These are phyloP conservation scores for Luidia sarsii DNA, from an alignment of 53 echinoderm and acorn worm species.

Conservation along the genomic window DNA sequence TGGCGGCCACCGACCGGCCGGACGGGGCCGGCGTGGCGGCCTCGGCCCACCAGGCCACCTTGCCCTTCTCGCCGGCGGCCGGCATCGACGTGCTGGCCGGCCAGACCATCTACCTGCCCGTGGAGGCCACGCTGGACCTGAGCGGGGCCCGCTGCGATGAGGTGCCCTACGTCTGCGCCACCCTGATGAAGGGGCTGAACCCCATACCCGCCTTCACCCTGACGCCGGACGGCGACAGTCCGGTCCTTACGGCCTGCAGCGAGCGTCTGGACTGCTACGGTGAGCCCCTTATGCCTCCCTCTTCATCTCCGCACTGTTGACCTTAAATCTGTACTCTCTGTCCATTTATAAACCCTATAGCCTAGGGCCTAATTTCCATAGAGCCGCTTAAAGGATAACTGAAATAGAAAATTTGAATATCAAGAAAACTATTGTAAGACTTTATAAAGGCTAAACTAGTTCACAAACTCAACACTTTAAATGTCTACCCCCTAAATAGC, in stretches of 20 bases:
- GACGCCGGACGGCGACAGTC: slow-evolving; percentile 53
- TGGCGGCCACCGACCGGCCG: slow-evolving; percentile 40
- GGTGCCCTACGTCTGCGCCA: slow-evolving; percentile 74
- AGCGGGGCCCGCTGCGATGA: slow-evolving; percentile 70
- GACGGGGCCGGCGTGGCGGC: slow-evolving; percentile 11
- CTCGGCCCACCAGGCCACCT: neutral
- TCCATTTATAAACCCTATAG: too few species aligned
- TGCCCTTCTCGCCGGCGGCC: slow-evolving; percentile 1
- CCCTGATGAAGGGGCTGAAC: slow-evolving; percentile 53
- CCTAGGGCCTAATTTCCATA: too few species aligned
- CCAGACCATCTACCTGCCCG: neutral
- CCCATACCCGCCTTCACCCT: slow-evolving; percentile 68
- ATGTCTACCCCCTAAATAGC: too few species aligned
- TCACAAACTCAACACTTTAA: too few species aligned
- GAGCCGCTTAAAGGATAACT: too few species aligned
- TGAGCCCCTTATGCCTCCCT: slow-evolving; percentile 3
- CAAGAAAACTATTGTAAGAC: too few species aligned
- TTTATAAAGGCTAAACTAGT: too few species aligned
- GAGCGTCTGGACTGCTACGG: slow-evolving; percentile 23
- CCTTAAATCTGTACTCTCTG: neutral
- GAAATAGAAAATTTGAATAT: too few species aligned
- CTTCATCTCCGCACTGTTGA: too few species aligned
- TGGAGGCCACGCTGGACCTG: slow-evolving; percentile 49
- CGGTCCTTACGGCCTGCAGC: slow-evolving; percentile 59
- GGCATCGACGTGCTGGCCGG: neutral